A percentile compares a stretch with the other conserved stretches of the same genome.
phyloP scores from a whole-genome alignment of 2,888 invertebrate genomes.

The Notodonta dromedarius region DNA sequence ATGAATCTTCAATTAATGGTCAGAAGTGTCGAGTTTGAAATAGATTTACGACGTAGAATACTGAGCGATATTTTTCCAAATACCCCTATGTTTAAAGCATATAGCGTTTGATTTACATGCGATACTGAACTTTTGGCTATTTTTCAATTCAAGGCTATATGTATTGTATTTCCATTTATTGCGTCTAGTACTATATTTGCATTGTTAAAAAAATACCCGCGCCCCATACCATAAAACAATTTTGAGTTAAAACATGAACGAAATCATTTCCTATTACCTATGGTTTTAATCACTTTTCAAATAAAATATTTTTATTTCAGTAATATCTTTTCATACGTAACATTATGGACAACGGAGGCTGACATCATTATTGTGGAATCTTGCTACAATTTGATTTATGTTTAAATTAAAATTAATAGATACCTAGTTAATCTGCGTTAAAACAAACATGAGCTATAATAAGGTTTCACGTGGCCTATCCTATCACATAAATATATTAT shows the following conservation, averaged over 20 bases:
- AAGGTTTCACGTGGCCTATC: background rate
- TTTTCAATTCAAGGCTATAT: conserved; percentile 63
- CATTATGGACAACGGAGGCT: too few species aligned
- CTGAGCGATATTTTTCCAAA: conserved; percentile 23
- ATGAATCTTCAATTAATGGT: background rate
- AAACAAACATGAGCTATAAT: too few species aligned
- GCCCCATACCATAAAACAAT: too few species aligned
- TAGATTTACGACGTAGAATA: conserved; percentile 10
- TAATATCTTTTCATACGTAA: too few species aligned
- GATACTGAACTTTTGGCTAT: conserved; percentile 63
- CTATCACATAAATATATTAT: background rate
- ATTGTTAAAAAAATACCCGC: conserved; percentile 9
- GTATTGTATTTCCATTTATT: conserved; percentile 47
- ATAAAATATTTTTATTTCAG: too few species aligned
- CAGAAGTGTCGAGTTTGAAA: conserved; percentile 10
- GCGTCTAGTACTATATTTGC: conserved; percentile 25
- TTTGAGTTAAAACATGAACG: too few species aligned
- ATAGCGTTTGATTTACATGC: conserved; percentile 54
- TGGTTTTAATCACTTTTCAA: too few species aligned
- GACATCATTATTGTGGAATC: too few species aligned
- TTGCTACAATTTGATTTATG: too few species aligned
- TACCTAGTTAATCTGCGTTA: too few species aligned
- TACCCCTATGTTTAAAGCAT: conserved; percentile 37
- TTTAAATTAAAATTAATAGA: too few species aligned
- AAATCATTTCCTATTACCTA: too few species aligned